Conservation (phyloP, 2,888 invertebrate genomes). For the Catocala fraxini region DNA sequence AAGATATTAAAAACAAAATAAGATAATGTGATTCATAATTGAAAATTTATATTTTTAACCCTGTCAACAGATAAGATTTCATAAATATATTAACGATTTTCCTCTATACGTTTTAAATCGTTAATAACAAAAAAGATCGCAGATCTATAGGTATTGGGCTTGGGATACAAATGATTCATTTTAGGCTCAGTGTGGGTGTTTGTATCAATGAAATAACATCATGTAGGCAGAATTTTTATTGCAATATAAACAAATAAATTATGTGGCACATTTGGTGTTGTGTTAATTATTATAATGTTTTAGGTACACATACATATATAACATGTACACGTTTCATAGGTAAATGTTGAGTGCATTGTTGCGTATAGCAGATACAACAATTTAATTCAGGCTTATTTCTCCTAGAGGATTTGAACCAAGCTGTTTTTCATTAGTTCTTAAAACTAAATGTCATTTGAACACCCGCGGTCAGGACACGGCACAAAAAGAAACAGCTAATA, state of each 20-base stretch:
- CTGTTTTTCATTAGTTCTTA: not conserved
- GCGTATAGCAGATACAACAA: too few species aligned
- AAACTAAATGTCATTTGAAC: constrained; percentile 9
- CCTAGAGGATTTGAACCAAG: too few species aligned
- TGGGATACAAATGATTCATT: constrained; percentile 54
- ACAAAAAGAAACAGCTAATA: constrained; percentile 19
- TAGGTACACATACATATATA: too few species aligned
- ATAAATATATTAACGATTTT: constrained; percentile 24
- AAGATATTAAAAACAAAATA: not conserved
- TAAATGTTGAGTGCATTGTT: too few species aligned
- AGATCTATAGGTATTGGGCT: constrained; percentile 27
- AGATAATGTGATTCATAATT: constrained; percentile 16
- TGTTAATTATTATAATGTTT: constrained; percentile 32
- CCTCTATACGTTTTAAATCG: constrained; percentile 27
- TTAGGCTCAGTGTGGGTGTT: constrained; percentile 52
- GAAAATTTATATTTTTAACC: constrained; percentile 22
- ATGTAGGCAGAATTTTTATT: constrained; percentile 51
- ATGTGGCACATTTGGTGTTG: constrained; percentile 31
- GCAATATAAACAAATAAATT: constrained; percentile 46
- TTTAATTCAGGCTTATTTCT: too few species aligned
- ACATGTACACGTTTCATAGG: too few species aligned
- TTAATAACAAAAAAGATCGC: constrained; percentile 30
- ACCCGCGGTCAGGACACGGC: constrained; percentile 5
- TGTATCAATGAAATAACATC: constrained; percentile 40
- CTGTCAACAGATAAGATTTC: constrained; percentile 47